Evolutionary conservation across 2,113 vertebrate species (phyloP).

Genomic region (Oenanthe oenanthe): DNA sequence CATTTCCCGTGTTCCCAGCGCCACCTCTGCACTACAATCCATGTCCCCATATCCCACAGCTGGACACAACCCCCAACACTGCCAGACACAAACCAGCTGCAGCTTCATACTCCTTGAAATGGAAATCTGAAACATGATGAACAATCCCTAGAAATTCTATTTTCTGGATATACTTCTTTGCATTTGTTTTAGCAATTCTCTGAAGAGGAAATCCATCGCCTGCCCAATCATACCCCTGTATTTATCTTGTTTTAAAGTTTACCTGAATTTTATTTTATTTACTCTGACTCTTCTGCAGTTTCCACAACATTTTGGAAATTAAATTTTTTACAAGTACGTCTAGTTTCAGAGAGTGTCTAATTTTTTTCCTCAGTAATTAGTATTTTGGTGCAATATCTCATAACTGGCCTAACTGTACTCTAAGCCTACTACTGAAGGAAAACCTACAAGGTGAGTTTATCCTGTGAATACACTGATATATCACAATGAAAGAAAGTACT

Average conservation of each 20-base stretch:
- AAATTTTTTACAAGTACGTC: neutral
- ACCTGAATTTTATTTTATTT: neutral
- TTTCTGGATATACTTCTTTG: neutral
- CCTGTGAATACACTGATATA: neutral
- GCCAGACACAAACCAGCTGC: neutral
- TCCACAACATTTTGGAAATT: neutral
- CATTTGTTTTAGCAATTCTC: neutral
- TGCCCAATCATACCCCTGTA: neutral
- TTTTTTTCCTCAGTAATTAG: neutral
- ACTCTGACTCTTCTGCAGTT: neutral
- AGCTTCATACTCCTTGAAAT: neutral
- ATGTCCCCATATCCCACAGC: neutral
- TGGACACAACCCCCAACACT: neutral
- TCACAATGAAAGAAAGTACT: neutral
- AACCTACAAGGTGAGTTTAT: neutral
- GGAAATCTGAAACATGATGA: neutral
- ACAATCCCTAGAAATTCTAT: neutral
- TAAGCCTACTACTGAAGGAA: neutral
- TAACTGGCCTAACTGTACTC: neutral
- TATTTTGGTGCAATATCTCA: neutral
- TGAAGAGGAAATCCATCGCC: neutral
- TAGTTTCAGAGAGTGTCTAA: neutral
- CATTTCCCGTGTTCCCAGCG: neutral
- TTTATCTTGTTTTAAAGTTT: neutral
- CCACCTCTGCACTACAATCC: rapidly evolving